Evolutionary conservation across 2,797 vertebrate genomes (phyloP).

Genomic region (Botia almorhae): DNA sequence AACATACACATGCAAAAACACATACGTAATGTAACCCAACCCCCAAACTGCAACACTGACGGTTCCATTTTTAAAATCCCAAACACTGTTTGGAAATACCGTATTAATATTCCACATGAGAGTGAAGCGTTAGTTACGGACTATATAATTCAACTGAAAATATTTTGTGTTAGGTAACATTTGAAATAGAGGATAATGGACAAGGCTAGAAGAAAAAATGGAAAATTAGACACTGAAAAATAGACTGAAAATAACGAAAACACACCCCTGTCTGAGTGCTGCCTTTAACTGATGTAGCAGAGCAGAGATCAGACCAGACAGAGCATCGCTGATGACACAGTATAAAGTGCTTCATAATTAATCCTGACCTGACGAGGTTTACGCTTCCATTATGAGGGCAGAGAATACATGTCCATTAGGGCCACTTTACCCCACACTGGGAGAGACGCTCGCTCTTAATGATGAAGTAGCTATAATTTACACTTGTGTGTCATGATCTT

Average conservation of each 20-base stretch:
- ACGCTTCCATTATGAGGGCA: constrained; percentile 67
- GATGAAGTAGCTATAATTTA: constrained; percentile 77
- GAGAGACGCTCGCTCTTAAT: constrained; percentile 63
- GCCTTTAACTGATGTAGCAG: background rate
- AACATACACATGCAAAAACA: constrained; percentile 66
- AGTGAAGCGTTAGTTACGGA: constrained; percentile 72
- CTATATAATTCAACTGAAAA: constrained; percentile 73
- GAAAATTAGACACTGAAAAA: constrained; percentile 19
- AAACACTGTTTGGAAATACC: constrained; percentile 72
- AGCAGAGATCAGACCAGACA: background rate
- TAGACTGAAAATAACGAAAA: background rate
- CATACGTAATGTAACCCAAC: constrained; percentile 70
- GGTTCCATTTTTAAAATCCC: constrained; percentile 71
- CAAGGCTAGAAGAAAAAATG: constrained; percentile 13
- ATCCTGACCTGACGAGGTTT: constrained; percentile 64
- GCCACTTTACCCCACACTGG: constrained; percentile 65
- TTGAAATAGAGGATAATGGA: constrained; percentile 64
- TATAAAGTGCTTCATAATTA: constrained; percentile 72
- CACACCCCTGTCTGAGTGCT: background rate
- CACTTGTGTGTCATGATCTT: constrained; percentile 32
- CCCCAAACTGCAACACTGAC: constrained; percentile 60
- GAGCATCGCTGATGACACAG: constrained; percentile 50
- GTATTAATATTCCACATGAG: constrained; percentile 75
- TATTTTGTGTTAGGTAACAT: constrained; percentile 71
- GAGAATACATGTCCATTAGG: constrained; percentile 68